Percentiles rank a stretch among this genome's conserved stretches.
Conservation (phyloP, 1,140 invertebrate genomes). For the Pseudoatta argentina region DNA sequence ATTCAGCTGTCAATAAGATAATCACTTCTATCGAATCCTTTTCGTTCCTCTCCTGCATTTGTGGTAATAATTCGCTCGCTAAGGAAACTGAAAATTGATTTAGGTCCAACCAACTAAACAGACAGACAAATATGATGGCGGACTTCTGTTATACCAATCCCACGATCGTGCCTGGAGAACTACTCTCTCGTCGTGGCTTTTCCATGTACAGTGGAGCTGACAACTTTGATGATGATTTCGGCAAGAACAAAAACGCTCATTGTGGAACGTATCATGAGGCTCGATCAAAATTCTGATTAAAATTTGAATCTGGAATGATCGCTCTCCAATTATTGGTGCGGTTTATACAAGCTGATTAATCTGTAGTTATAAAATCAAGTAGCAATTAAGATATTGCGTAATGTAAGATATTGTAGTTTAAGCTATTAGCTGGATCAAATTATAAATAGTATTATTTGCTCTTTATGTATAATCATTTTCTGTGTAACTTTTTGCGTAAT, state of each 20-base stretch:
- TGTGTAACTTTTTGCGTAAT: conserved; percentile 24
- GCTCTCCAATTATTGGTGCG: neutral
- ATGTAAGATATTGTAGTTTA: conserved; percentile 5
- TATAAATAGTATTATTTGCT: conserved; percentile 22
- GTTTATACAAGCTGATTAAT: neutral
- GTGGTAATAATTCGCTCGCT: neutral
- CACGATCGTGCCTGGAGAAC: conserved; percentile 82
- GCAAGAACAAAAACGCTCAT: conserved; percentile 61
- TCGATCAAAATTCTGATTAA: conserved; percentile 79
- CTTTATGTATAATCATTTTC: neutral
- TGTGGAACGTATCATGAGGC: conserved; percentile 73
- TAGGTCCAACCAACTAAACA: conserved; percentile 81
- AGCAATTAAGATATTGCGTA: conserved; percentile 13
- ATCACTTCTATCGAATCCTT: neutral
- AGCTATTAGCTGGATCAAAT: neutral
- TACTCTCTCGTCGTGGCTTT: conserved; percentile 81
- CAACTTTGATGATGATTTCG: conserved; percentile 74
- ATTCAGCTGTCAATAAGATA: neutral
- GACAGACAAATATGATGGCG: conserved; percentile 80
- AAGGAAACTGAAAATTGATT: conserved; percentile 60
- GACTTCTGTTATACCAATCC: conserved; percentile 84
- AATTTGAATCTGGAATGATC: neutral
- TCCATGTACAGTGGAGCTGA: conserved; percentile 82
- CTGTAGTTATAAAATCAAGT: neutral
- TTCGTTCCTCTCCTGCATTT: conserved; percentile 12